These are phyloP conservation scores for Carcina quercana DNA, from an alignment of 2,888 invertebrate species.

Conservation along the genomic window DNA sequence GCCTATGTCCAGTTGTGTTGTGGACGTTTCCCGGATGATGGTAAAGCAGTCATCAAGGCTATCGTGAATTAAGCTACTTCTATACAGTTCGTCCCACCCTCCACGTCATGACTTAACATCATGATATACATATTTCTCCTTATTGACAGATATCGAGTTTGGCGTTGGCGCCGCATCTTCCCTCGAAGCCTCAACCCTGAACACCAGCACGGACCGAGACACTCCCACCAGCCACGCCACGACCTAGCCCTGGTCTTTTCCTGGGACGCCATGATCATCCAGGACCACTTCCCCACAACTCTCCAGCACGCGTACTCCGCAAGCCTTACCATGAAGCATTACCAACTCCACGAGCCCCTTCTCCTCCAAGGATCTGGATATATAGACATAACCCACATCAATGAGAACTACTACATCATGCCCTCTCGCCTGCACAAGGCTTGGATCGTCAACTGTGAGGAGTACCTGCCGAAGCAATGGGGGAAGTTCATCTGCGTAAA, in stretches of 20 bases:
- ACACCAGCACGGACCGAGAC: constrained; percentile 25
- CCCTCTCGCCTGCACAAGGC: background rate
- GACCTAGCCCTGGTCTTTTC: constrained; percentile 21
- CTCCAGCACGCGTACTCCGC: constrained; percentile 1
- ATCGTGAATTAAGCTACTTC: too few species aligned
- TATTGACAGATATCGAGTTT: constrained; percentile 22
- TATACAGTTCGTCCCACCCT: too few species aligned
- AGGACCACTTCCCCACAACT: background rate
- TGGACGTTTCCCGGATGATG: too few species aligned
- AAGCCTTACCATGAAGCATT: background rate
- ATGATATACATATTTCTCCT: too few species aligned
- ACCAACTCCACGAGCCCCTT: background rate
- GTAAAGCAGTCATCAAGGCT: too few species aligned
- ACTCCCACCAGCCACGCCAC: constrained; percentile 22
- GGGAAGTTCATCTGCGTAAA: constrained; percentile 27
- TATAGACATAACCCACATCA: constrained; percentile 19
- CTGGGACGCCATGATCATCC: constrained; percentile 20
- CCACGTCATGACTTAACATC: too few species aligned
- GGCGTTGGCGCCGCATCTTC: constrained; percentile 20
- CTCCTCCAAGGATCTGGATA: constrained; percentile 21
- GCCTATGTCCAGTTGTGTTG: too few species aligned
- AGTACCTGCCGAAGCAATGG: constrained; percentile 28
- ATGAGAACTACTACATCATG: constrained; percentile 22
- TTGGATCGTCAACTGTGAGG: constrained; percentile 23
- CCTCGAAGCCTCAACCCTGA: constrained; percentile 27